phyloP scores from a whole-genome alignment of 2,888 invertebrate genomes.

The Caenorhabditis imperialis region DNA sequence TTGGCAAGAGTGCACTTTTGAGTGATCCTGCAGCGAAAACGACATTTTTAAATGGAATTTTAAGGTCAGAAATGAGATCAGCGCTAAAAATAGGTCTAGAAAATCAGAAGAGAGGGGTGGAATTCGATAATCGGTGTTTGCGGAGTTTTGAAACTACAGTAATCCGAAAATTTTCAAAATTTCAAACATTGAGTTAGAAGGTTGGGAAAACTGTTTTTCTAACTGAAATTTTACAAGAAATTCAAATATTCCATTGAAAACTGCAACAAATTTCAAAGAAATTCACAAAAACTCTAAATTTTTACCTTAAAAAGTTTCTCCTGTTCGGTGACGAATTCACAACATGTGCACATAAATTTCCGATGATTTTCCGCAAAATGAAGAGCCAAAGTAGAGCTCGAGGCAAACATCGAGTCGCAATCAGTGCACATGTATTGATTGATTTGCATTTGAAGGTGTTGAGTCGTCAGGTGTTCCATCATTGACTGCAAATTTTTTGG shows the following conservation, averaged over 20 bases:
- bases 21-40: slow-evolving; percentile 41
- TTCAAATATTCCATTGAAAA: background rate
- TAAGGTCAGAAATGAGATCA: background rate
- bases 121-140: too few relatives aligned
- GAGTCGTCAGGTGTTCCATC: slow-evolving; percentile 50
- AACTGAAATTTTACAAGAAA: too few relatives aligned
- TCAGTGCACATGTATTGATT: slow-evolving; percentile 40
- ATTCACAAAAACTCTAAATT: too few relatives aligned
- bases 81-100: too few relatives aligned
- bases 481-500: slow-evolving; percentile 30
- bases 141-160: background rate
- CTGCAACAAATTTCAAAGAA: too few relatives aligned
- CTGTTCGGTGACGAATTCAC: slow-evolving; percentile 39
- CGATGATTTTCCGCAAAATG: slow-evolving; percentile 53
- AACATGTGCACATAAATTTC: slow-evolving; percentile 46
- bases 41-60: background rate
- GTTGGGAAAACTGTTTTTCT: too few relatives aligned
- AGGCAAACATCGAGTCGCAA: slow-evolving; percentile 35
- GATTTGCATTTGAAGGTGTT: slow-evolving; percentile 52
- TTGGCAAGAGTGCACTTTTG: slow-evolving; percentile 42
- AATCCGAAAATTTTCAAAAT: background rate
- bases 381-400: background rate
- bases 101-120: too few relatives aligned
- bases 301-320: slow-evolving; percentile 55
- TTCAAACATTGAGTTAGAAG: too few relatives aligned